Conservation (phyloP, 2,888 invertebrate genomes). For the Aspidiotus rigidus region DNA sequence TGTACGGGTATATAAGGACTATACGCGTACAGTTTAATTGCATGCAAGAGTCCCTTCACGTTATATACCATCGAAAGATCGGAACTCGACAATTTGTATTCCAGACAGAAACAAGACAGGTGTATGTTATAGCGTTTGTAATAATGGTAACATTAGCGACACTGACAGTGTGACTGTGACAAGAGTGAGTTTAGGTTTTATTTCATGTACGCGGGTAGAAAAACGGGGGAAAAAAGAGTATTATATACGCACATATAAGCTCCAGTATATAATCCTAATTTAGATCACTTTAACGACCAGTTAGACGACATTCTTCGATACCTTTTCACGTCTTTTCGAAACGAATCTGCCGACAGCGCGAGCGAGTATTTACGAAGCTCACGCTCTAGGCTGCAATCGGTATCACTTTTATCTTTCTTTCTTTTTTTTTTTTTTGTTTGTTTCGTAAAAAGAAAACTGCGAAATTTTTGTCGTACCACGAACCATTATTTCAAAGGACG, state of each 20-base stretch:
- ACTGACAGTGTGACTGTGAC: slow-evolving; percentile 32
- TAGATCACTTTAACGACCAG: slow-evolving; percentile 32
- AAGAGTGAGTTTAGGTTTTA: slow-evolving; percentile 26
- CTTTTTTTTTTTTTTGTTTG: too few relatives aligned
- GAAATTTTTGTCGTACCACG: not conserved
- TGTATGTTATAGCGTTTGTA: slow-evolving; percentile 33
- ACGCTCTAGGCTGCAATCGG: slow-evolving; percentile 1
- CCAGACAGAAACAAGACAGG: slow-evolving; percentile 33
- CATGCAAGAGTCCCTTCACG: not conserved
- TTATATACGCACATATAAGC: not conserved
- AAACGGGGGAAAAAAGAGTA: not conserved
- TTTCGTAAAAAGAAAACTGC: not conserved
- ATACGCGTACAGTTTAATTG: not conserved
- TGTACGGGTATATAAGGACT: not conserved
- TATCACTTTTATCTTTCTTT: not conserved
- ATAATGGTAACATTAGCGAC: slow-evolving; percentile 34
- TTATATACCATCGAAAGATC: not conserved
- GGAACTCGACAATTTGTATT: slow-evolving; percentile 29
- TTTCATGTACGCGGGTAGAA: not conserved
- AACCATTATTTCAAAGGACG: too few relatives aligned
- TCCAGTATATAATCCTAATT: slow-evolving; percentile 27
- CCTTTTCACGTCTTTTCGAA: slow-evolving; percentile 29
- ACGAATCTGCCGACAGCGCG: slow-evolving; percentile 18
- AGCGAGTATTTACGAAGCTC: slow-evolving; percentile 2
- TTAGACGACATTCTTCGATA: slow-evolving; percentile 30